Conservation (phyloP, 2,888 invertebrate genomes). For the Sarcophaga caerulescens region DNA sequence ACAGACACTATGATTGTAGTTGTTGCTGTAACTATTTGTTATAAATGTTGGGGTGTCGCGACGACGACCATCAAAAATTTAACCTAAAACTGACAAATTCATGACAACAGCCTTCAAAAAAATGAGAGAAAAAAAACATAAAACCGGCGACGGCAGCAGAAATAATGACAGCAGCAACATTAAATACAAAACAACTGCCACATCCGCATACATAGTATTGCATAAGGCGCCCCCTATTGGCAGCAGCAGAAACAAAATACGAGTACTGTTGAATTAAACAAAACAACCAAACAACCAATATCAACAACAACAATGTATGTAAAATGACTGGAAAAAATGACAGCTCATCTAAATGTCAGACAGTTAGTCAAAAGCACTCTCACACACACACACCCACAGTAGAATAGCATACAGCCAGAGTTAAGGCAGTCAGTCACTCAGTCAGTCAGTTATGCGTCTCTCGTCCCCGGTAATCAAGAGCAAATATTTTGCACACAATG, state of each 20-base stretch:
- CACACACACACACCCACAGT: too few relatives aligned
- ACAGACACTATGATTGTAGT: constrained; percentile 36
- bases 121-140: not conserved
- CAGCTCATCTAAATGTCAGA: constrained; percentile 42
- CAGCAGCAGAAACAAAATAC: not conserved
- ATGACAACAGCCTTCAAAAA: constrained; percentile 67
- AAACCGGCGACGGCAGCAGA: constrained; percentile 40
- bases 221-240: constrained; percentile 64
- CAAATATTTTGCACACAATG: constrained; percentile 46
- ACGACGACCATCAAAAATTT: constrained; percentile 71
- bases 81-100: constrained; percentile 73
- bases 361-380: not conserved
- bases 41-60: constrained; percentile 61
- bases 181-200: constrained; percentile 44
- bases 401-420: too few relatives aligned
- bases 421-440: not conserved
- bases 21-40: constrained; percentile 26
- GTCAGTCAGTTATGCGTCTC: not conserved
- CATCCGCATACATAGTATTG: not conserved
- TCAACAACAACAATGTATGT: constrained; percentile 52
- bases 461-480: constrained; percentile 3
- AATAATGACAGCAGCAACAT: constrained; percentile 62
- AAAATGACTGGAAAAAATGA: constrained; percentile 63
- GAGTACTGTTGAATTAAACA: constrained; percentile 9
- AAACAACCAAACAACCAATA: constrained; percentile 14